Base-by-base conservation (phyloP, 2,113 vertebrate species). In the Menura novaehollandiae region DNA sequence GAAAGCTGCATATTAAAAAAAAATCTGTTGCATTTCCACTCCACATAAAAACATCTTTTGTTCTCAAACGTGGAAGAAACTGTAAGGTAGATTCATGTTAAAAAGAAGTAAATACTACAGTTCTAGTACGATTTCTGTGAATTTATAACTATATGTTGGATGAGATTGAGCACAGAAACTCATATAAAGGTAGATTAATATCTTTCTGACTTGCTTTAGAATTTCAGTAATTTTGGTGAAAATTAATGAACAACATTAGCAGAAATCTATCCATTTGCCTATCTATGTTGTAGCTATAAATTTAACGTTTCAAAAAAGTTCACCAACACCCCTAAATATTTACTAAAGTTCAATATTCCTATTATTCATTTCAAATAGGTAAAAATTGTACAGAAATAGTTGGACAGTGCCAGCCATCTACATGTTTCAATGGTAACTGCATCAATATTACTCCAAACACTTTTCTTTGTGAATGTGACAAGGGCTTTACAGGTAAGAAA, bases 311-410 rank as follows among this genome's bases (percentile, higher is more conserved):
- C 41, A 35, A 76, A 78, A 69, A 68, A 4, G 3, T 55, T 55
- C 18, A 63, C 3, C 7, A 37, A 90, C 13, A 3, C 10, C 4
- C 8, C 15, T 37, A 69, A 56, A 19, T 64, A 73, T 52, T 84
- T 78, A 15, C 17, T 64, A 2, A 77, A 51, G 7, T 55, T 47
- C 18, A 67, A 1, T 72, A 5, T 47, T 67, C 4, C 2, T 78
- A 8, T 80, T 79, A 62, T 94, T 46, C 16, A 30, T 84, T 97
- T 66, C 39, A 82, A 51, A 91, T n/a, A 99, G 98, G 98, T 35
- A 96, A 97, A 82, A 98, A 98, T 95, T 99, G 98, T 96, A 98
- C 98, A 58, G 98, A 99, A 97, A 91, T 99, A 51, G 86, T 97
- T 82, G 98, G 98, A 33, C 98, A 98, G 41, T 98, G 98, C 94